Conservation (phyloP, 2,888 invertebrate species). For the Amiota communis region DNA sequence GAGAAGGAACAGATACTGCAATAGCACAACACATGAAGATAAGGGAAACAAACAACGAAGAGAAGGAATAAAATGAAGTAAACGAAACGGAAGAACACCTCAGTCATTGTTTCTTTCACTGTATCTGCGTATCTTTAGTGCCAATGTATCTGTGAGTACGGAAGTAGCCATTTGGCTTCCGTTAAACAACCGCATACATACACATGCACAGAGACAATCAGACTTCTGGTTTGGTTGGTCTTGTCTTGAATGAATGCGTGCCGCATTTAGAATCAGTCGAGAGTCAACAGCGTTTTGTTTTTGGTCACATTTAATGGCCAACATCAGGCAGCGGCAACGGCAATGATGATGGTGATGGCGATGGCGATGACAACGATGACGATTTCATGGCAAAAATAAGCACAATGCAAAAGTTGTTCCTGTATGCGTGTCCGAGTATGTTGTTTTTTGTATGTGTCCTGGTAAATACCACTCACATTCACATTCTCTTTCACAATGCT, state of each 20-base stretch:
- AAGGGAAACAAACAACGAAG: neutral
- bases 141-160: too few relatives aligned
- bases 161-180: constrained; percentile 1
- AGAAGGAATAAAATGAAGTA: constrained; percentile 18
- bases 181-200: constrained; percentile 38
- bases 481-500: neutral
- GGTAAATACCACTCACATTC: neutral
- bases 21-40: neutral
- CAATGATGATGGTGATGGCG: neutral
- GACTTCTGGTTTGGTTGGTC: neutral
- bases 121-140: constrained; percentile 30
- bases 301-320: constrained; percentile 22
- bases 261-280: constrained; percentile 13
- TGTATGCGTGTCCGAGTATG: constrained; percentile 18
- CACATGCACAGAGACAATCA: neutral
- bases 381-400: neutral
- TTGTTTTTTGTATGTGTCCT: neutral
- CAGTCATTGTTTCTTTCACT: constrained; percentile 32
- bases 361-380: too few relatives aligned
- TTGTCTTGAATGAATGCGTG: neutral
- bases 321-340: constrained; percentile 1
- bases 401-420: neutral
- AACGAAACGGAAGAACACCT: constrained; percentile 40
- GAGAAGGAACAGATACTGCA: neutral
- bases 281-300: constrained; percentile 12